Evolutionary conservation across 2,888 invertebrate species (phyloP).

Genomic region (Cosmopolites sordidus): DNA sequence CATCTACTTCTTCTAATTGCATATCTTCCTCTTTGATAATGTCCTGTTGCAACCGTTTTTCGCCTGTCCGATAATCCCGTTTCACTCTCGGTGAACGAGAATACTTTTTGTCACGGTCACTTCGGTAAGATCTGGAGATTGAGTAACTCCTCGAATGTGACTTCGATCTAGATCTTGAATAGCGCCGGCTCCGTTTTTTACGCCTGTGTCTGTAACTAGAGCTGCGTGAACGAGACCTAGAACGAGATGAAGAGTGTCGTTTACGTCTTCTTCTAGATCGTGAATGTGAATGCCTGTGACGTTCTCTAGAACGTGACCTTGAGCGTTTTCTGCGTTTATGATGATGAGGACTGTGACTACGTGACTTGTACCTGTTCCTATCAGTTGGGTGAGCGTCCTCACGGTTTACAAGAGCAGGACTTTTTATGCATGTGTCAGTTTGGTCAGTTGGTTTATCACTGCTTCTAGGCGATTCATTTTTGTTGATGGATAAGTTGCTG

Average conservation of each 20-base stretch:
- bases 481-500: conserved; percentile 22
- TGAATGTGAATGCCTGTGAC: conserved; percentile 24
- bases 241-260: conserved; percentile 22
- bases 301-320: conserved; percentile 31
- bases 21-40: conserved; percentile 30
- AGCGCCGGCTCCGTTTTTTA: conserved; percentile 28
- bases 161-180: conserved; percentile 28
- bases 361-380: conserved; percentile 30
- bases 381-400: conserved; percentile 30
- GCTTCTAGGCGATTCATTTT: conserved; percentile 15
- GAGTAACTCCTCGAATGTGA: conserved; percentile 32
- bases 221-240: conserved; percentile 25
- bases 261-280: conserved; percentile 31
- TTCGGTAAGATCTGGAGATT: conserved; percentile 26
- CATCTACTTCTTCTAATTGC: conserved; percentile 28
- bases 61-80: conserved; percentile 17
- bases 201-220: conserved; percentile 30
- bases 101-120: conserved; percentile 13
- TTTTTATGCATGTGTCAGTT: conserved; percentile 42
- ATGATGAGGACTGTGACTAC: conserved; percentile 24
- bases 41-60: conserved; percentile 24
- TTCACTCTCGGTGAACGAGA: conserved; percentile 5
- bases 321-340: conserved; percentile 29
- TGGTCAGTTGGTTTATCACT: conserved; percentile 34
- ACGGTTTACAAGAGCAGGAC: conserved; percentile 39